Base-by-base conservation (phyloP, 2,113 vertebrate genomes). In the Paraplagusia blochii region DNA sequence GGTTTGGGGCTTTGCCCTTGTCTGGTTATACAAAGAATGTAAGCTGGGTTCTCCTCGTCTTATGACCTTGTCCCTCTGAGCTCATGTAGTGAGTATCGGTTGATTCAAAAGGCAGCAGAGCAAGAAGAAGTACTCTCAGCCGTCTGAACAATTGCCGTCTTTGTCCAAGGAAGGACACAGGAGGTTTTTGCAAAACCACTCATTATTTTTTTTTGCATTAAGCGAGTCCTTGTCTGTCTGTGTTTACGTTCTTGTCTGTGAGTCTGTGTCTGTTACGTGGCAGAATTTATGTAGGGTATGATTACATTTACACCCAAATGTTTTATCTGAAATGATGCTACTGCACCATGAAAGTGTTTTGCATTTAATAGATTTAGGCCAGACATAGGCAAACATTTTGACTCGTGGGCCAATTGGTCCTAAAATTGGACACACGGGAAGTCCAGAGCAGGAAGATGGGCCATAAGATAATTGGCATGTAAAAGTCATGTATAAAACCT, bases 21-120 rank as follows among this genome's bases (percentile, higher is more conserved):
- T 76, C 67, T 48, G 74, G 74, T 80, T 79, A 16, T 48, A 47
- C 53, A 45, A 82, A 75, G 86, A 88, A 87, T 83, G 83, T 85
- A 69, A 81, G 76, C 72, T 53, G 3, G 51, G 66, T 61, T 67
- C 46, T 67, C 58, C 49, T 12, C 0, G 79, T 82, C 83, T 85
- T 84, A 70, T 90, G 87, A 90, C 82, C 69, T 33, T 18, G 55
- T 60, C 70, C 73, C 74, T 75, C 65, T 65, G 64, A 73, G 74
- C 73, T 68, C 74, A 75, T 80, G 74, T 68, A 79, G 58, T 57
- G 76, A 63, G 67, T 68, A 55, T 82, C 36, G 9, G 57, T 86
- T 46, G 65, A 67, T 65, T 53, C 60, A 69, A 49, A 22, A 54
- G 34, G 35, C 74, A 63, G 56, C 57, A 48, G 74, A 80, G 58